Conservation (phyloP, 2,888 invertebrate species). For the Brachyptera putata region DNA sequence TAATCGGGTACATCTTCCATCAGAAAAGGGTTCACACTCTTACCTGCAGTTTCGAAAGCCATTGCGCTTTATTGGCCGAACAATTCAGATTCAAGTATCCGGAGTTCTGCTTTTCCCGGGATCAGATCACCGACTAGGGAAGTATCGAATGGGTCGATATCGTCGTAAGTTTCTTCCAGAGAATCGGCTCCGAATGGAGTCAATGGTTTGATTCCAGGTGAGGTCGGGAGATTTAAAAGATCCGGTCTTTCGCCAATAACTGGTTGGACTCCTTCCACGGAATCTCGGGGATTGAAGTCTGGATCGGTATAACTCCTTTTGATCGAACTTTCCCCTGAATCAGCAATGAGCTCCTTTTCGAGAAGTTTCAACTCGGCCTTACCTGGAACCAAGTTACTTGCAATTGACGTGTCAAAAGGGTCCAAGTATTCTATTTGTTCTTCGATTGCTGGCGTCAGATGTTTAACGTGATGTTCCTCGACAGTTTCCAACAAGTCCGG, state of each 20-base stretch:
- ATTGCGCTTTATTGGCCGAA: slow-evolving; percentile 44
- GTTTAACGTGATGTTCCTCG: slow-evolving; percentile 62
- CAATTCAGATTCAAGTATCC: slow-evolving; percentile 72
- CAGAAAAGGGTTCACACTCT: slow-evolving; percentile 82
- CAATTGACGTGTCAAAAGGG: slow-evolving; percentile 86
- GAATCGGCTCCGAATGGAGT: slow-evolving; percentile 43
- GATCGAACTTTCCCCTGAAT: slow-evolving; percentile 45
- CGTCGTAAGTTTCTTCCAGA: slow-evolving; percentile 43
- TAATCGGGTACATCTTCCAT: slow-evolving; percentile 64
- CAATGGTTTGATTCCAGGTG: slow-evolving; percentile 43
- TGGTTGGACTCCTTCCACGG: slow-evolving; percentile 4
- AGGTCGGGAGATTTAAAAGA: slow-evolving; percentile 37
- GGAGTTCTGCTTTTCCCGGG: slow-evolving; percentile 73
- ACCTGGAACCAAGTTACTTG: slow-evolving; percentile 67
- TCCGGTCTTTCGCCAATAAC: slow-evolving; percentile 32
- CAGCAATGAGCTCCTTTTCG: slow-evolving; percentile 66
- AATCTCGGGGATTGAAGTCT: slow-evolving; percentile 35
- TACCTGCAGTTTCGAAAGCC: no score
- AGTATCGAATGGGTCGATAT: slow-evolving; percentile 79
- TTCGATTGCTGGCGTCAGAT: slow-evolving; percentile 60
- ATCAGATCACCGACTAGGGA: slow-evolving; percentile 69
- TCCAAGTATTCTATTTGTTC: slow-evolving; percentile 50
- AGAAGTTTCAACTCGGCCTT: slow-evolving; percentile 73
- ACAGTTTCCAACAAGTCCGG: slow-evolving; percentile 46
- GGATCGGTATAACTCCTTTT: slow-evolving; percentile 39